phyloP scores from a whole-genome alignment of 64 coral and sea anemone genomes.

The Stichodactyla mertensii region DNA sequence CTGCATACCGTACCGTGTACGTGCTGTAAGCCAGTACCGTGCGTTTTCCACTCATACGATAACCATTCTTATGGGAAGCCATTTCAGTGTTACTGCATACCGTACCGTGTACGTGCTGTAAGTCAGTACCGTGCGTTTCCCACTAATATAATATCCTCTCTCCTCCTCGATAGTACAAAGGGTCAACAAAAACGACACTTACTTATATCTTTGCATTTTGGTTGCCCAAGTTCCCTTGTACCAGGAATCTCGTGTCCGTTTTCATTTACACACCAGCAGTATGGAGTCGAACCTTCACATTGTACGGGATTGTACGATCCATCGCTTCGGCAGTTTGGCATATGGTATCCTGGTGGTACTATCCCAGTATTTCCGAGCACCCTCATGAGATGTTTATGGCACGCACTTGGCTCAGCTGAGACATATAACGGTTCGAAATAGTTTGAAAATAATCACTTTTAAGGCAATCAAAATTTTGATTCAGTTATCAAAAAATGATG shows the following conservation, averaged over 20 bases:
- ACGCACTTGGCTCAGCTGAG: constrained; percentile 36
- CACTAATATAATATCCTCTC: no score
- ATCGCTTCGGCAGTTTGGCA: constrained; percentile 44
- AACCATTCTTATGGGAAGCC: no score
- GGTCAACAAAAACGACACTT: neutral
- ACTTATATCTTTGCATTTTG: constrained; percentile 43
- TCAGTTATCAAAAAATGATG: no score
- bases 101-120: no score
- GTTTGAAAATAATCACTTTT: no score
- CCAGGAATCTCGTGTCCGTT: constrained; percentile 38
- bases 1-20: no score
- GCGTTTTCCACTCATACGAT: no score
- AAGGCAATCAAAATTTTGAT: no score
- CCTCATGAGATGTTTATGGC: constrained; percentile 36
- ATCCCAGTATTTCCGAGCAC: constrained; percentile 49
- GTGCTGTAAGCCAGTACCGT: no score
- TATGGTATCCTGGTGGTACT: constrained; percentile 21
- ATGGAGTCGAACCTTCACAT: constrained; percentile 28
- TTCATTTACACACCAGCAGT: constrained; percentile 45
- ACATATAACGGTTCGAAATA: neutral
- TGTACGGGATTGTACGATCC: constrained; percentile 48
- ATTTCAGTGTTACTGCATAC: no score
- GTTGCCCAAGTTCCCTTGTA: constrained; percentile 24
- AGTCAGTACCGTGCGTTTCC: no score
- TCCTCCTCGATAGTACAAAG: no score